A percentile compares a stretch with the other conserved stretches of the same genome.
These are phyloP conservation scores for Bedellia somnulentella DNA, from an alignment of 2,888 invertebrate genomes.

Conservation along the genomic window DNA sequence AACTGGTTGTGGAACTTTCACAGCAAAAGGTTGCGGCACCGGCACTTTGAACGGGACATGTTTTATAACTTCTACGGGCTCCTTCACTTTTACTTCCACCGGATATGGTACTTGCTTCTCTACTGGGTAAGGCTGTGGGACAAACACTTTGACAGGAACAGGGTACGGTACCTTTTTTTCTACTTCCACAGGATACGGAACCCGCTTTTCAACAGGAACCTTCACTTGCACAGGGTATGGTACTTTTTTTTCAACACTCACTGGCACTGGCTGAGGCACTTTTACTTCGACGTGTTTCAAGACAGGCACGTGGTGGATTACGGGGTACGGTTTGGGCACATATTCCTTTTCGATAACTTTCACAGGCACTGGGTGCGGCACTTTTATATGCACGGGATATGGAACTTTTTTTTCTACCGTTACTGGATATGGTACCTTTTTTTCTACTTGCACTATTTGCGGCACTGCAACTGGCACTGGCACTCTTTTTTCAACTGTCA, in stretches of 20 bases:
- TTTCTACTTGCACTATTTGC: constrained; percentile 45
- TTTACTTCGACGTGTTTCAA: constrained; percentile 39
- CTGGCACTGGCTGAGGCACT: constrained; percentile 29
- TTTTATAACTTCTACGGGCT: constrained; percentile 41
- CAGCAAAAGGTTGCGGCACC: constrained; percentile 49
- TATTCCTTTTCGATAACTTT: constrained; percentile 54
- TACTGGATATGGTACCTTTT: constrained; percentile 42
- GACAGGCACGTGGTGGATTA: constrained; percentile 43
- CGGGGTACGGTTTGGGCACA: constrained; percentile 46
- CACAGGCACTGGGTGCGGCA: constrained; percentile 43
- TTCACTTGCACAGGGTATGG: constrained; percentile 29
- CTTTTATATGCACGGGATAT: constrained; percentile 32
- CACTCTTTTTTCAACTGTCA: constrained; percentile 46
- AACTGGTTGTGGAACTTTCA: constrained; percentile 55
- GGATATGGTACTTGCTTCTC: constrained; percentile 49
- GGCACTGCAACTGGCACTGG: constrained; percentile 53
- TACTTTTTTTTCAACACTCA: constrained; percentile 49
- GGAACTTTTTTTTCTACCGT: constrained; percentile 48
- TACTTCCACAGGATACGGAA: constrained; percentile 24
- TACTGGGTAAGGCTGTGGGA: constrained; percentile 35
- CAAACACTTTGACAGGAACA: constrained; percentile 37
- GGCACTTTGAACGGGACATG: constrained; percentile 42
- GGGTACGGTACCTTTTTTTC: constrained; percentile 22
- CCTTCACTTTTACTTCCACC: constrained; percentile 43
- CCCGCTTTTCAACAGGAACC: constrained; percentile 17